phyloP scores from a whole-genome alignment of 2,888 invertebrate genomes.

The Protodeltote pygarga region DNA sequence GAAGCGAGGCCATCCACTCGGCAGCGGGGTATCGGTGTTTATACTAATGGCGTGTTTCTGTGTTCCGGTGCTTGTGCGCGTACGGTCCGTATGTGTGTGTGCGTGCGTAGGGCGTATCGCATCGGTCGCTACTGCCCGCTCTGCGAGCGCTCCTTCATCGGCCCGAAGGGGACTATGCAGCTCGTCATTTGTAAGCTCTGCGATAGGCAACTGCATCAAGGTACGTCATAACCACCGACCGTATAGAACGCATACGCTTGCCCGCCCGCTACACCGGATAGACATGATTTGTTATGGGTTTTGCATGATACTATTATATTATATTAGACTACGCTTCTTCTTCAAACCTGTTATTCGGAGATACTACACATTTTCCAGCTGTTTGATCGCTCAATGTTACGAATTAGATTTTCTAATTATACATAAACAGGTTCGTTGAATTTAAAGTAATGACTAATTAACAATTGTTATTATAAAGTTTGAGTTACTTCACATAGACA shows the following conservation, averaged over 20 bases:
- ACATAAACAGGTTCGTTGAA: too few relatives aligned
- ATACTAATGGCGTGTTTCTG: slow-evolving; percentile 86
- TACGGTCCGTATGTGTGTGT: slow-evolving; percentile 81
- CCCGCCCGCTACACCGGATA: slow-evolving; percentile 33
- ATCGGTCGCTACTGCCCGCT: slow-evolving; percentile 91
- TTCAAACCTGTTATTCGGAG: too few relatives aligned
- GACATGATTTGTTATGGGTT: slow-evolving; percentile 25
- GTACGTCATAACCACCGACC: slow-evolving; percentile 75
- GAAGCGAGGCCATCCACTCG: slow-evolving; percentile 50
- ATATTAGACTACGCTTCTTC: too few relatives aligned
- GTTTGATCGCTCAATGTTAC: too few relatives aligned
- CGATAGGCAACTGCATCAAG: slow-evolving; percentile 87
- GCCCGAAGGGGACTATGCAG: slow-evolving; percentile 89
- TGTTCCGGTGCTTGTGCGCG: slow-evolving; percentile 84
- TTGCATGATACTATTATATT: slow-evolving; percentile 29
- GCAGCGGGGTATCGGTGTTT: slow-evolving; percentile 57
- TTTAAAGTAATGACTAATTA: too few relatives aligned
- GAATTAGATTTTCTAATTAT: too few relatives aligned
- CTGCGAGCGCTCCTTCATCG: slow-evolving; percentile 90
- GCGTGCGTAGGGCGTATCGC: slow-evolving; percentile 88
- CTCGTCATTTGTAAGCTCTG: slow-evolving; percentile 87
- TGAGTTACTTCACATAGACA: background rate
- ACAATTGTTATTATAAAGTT: background rate
- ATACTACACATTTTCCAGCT: too few relatives aligned
- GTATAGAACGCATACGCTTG: slow-evolving; percentile 55